Conservation (phyloP, 2,888 invertebrate genomes). For the Notodonta ziczac region DNA sequence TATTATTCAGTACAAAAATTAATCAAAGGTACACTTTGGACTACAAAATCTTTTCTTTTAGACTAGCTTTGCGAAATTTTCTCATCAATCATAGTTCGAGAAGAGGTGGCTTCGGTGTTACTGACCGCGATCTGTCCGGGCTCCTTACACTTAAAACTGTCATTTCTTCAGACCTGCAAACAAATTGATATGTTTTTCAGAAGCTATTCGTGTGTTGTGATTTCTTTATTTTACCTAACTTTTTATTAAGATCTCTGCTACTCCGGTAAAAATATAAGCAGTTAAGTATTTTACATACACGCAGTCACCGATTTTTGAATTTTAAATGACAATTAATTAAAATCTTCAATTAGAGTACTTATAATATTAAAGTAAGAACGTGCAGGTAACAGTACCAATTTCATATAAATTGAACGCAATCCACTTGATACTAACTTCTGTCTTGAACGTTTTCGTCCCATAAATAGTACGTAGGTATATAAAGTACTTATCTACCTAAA, state of each 20-base stretch:
- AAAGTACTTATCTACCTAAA: not conserved
- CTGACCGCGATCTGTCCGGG: conserved; percentile 65
- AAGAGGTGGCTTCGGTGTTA: conserved; percentile 70
- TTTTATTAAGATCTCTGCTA: too few relatives aligned
- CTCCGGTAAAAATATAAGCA: too few relatives aligned
- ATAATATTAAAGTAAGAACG: too few relatives aligned
- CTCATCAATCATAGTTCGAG: conserved; percentile 62
- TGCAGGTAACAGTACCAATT: too few relatives aligned
- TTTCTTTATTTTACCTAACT: too few relatives aligned
- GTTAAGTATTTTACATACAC: too few relatives aligned
- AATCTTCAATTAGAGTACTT: too few relatives aligned
- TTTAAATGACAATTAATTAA: too few relatives aligned
- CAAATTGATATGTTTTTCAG: not conserved
- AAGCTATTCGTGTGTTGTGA: not conserved
- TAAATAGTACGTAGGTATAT: not conserved
- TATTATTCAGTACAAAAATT: too few relatives aligned
- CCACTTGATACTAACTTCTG: not conserved
- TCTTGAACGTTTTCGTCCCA: not conserved
- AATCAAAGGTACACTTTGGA: too few relatives aligned
- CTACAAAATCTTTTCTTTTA: not conserved
- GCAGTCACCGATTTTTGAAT: too few relatives aligned
- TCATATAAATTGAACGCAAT: too few relatives aligned
- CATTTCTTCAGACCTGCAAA: conserved; percentile 80
- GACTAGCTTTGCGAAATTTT: not conserved
- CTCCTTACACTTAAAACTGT: conserved; percentile 67